phyloP scores from a whole-genome alignment of 1,140 invertebrate species.

The Brachionus angularis region DNA sequence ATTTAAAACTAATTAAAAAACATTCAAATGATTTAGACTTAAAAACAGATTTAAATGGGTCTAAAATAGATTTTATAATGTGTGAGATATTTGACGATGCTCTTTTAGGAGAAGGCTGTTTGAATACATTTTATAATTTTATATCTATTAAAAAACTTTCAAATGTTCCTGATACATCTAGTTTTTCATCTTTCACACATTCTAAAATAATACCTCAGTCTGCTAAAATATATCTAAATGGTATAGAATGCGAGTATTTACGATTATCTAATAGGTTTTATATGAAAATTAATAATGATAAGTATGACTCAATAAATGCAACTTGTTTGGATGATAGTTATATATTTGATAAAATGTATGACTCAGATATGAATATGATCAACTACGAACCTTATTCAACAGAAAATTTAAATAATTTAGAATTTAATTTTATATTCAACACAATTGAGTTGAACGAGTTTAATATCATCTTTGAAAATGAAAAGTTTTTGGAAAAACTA shows the following conservation, averaged over 20 bases:
- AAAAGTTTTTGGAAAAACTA: constrained; percentile 14
- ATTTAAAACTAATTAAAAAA: constrained; percentile 26
- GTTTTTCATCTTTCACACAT: neutral
- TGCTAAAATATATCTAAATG: constrained; percentile 7
- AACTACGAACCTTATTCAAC: constrained; percentile 25
- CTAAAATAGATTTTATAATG: constrained; percentile 36
- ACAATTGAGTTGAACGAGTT: constrained; percentile 12
- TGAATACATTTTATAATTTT: constrained; percentile 14
- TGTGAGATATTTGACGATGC: constrained; percentile 42
- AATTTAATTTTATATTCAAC: constrained; percentile 19
- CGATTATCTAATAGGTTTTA: neutral
- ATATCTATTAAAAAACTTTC: constrained; percentile 8
- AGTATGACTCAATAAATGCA: neutral
- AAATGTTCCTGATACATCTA: neutral
- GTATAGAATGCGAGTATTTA: constrained; percentile 5
- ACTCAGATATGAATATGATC: neutral
- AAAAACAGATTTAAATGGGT: neutral
- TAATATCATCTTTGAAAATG: constrained; percentile 15
- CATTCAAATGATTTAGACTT: constrained; percentile 15
- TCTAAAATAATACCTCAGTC: constrained; percentile 1
- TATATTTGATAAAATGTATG: constrained; percentile 2
- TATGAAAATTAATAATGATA: neutral
- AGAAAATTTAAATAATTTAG: constrained; percentile 19
- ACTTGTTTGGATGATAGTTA: constrained; percentile 10
- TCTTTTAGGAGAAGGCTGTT: constrained; percentile 6